Evolutionary conservation across 2,888 invertebrate species (phyloP), one percentile per base, ranked within the genome.

Genomic region (Osmoderma eremita): DNA sequence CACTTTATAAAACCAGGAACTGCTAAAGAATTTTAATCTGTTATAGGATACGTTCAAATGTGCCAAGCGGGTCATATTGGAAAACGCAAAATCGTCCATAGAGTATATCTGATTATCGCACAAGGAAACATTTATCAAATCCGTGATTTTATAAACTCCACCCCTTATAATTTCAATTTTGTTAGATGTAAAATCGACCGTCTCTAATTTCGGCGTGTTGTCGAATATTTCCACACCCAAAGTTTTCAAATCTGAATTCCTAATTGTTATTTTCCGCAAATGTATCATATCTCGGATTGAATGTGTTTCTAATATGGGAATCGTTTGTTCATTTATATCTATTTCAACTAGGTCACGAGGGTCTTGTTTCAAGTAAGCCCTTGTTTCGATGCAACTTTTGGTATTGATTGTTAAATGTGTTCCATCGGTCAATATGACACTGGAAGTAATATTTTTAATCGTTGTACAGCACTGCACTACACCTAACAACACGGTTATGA

Each of bases 301-400:
- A 17, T 67, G 62, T 45, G 42, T 67, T 39, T 54, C 48, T 22
- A 67, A 38, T 38, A 12, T 20, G 6, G 63, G 54, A 30, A 67
- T 48, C 17, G 56, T 38, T 54, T 67, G 67, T n/a, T 56, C 20
- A 13, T 63, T 63, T 39, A 67, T 67, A 39, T 63, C 51, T 30
- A 67, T 54, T 22, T 67, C 49, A 22, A n/a, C 6, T 24, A 67
- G 22, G 8, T 24, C 42, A 24, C 15, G 6, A 12, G 20, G 20
- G 12, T 61, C 22, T 6, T 30, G 61, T 30, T 51, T 30, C 20
- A 53, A 17, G 48, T 63, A 63, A 1, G 56, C 45, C 8, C 24
- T 53, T 38, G 54, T 41, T 49, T 67, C 67, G 12, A 67, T 45
- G 38, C 67, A 67, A 15, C 67, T 54, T 24, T 17, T 67, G 51